Percentiles rank a stretch among this genome's conserved stretches.
Evolutionary conservation across 2,797 vertebrate genomes (phyloP).

Genomic region (Chelon auratus): DNA sequence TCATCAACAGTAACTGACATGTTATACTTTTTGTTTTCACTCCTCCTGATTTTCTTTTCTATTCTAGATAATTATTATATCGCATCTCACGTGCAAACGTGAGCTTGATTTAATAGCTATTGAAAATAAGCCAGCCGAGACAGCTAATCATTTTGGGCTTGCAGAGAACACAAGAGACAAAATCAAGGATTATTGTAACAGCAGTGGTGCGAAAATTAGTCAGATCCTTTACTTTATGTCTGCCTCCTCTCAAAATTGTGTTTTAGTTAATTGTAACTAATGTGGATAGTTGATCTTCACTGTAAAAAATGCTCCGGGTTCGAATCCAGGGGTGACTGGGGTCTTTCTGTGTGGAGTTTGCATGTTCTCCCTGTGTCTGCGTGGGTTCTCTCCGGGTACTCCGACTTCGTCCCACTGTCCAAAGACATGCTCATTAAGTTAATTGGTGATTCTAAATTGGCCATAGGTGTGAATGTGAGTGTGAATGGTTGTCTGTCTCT

Average conservation of each 20-base stretch:
- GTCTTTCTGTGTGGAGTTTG: too few species aligned
- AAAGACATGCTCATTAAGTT: too few species aligned
- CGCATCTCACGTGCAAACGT: slow-evolving; percentile 22
- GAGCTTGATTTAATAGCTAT: slow-evolving; percentile 24
- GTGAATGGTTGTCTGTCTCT: too few species aligned
- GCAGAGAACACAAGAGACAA: slow-evolving; percentile 2
- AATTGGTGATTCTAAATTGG: too few species aligned
- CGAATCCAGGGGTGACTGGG: too few species aligned
- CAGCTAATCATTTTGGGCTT: slow-evolving; percentile 7
- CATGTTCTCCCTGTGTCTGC: too few species aligned
- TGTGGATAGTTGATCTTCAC: not conserved
- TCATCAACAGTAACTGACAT: slow-evolving; percentile 31
- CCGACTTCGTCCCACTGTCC: too few species aligned
- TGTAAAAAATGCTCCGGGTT: not conserved
- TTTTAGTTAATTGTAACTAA: too few species aligned
- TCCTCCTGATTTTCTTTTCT: slow-evolving; percentile 49
- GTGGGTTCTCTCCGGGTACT: too few species aligned
- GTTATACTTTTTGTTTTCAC: slow-evolving; percentile 32
- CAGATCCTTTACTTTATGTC: not conserved
- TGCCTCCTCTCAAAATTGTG: not conserved
- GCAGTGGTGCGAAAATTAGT: not conserved
- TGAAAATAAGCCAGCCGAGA: slow-evolving; percentile 16
- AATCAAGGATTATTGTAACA: not conserved
- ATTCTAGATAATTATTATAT: slow-evolving; percentile 26
- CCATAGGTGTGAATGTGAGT: too few species aligned